Evolutionary conservation across 2,113 vertebrate species (phyloP).

Genomic region (Platysternon megacephalum): DNA sequence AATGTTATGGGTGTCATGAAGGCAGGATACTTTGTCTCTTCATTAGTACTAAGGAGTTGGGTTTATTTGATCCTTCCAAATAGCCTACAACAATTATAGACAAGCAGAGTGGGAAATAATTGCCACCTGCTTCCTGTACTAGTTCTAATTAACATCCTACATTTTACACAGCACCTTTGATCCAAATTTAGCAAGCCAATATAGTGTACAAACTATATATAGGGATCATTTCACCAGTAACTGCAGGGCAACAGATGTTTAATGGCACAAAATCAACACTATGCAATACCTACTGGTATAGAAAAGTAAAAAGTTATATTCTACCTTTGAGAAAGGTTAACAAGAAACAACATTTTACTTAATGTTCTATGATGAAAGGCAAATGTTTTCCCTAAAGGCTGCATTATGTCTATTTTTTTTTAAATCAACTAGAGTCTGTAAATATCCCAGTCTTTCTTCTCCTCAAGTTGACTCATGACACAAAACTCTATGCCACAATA

Average conservation of each 20-base stretch:
- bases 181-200: neutral
- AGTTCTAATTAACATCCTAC: neutral
- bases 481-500: neutral
- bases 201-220: neutral
- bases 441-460: neutral
- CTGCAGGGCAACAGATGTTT: neutral
- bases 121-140: neutral
- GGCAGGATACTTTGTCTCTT: neutral
- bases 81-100: conserved; percentile 1
- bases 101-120: neutral
- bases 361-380: neutral
- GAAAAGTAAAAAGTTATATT: neutral
- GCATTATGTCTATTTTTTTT: neutral
- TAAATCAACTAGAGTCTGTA: neutral
- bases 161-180: neutral
- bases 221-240: neutral
- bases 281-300: neutral
- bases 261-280: neutral
- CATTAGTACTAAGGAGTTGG: neutral
- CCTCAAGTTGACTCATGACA: neutral
- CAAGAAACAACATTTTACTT: neutral
- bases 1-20: neutral
- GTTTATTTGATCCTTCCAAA: neutral
- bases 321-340: neutral
- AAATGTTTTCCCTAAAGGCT: neutral